Base-by-base conservation (phyloP, 2,797 vertebrate species). In the Enteromius unitaeniatus region DNA sequence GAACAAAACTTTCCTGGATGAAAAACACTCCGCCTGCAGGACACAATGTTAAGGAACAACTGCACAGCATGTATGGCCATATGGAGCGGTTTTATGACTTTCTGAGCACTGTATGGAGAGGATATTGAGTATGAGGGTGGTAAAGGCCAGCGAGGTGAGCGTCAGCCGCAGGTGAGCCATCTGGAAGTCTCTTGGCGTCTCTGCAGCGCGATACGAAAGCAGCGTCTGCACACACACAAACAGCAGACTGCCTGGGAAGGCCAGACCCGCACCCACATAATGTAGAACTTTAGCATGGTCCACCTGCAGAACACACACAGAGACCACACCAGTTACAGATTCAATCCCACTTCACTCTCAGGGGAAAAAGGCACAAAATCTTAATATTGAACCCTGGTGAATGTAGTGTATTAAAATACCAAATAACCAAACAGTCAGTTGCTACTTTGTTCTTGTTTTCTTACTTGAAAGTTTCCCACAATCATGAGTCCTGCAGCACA, bases 381-480 rank as follows among this genome's bases (percentile, higher is more conserved):
- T n/a, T n/a, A n/a, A n/a, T n/a, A n/a, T 21, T 21, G 28, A 19
- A 73, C 45, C 49, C 14, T 70, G 14, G 42, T 14, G 8, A 47
- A 49, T 11, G 42, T 19, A 72, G 7, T 19, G 23, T 4, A 49
- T 45, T 17, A 10, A 28, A 26, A 49, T 73, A 6, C 28, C 69
- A 19, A 28, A 28, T 28, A 28, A 21, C 4, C 15, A 11, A 7
- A 19, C 64, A 4, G 19, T 0, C 23, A 28, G 49, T 19, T 31
- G 2, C 28, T 74, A 55, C 10, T 10, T 70, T 55, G 40, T n/a
- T 15, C 6, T 9, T 19, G 19, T 34, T 62, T 74, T 73, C 78
- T 73, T 94, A 96, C 96, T 95, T 97, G 97, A 88, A 97, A 97
- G 90, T 95, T 96, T 85, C 97, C 97, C 79, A 97, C 96, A 93